Evolutionary conservation across 1,140 invertebrate species (phyloP), one percentile per base, ranked within the genome.

Genomic region (Cherax destructor): DNA sequence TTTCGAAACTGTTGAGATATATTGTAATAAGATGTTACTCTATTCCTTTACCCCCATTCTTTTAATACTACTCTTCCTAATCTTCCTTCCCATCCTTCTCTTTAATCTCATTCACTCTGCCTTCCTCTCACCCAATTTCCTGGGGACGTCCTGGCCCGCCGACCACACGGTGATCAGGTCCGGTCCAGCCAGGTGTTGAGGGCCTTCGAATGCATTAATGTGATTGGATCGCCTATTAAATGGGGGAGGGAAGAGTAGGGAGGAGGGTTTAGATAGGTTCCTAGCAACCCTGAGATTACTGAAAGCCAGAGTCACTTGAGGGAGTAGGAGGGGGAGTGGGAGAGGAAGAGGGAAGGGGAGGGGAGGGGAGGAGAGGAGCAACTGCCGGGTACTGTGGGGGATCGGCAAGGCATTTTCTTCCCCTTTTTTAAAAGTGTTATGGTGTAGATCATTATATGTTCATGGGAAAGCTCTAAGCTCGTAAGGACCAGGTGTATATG

Each of bases 131-230:
- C 5, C 61, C 61, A 65, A 65, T 65, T 65, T 65, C 61, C 61
- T 18, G 52, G 30, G 52, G 9, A 65, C 61, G 7, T 74, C 69
- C 24, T 0, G 18, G 24, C 9, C 69, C 24, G n/a, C 2, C 6
- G n/a, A 4, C 13, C 52, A 13, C 13, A 9, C 52, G n/a, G 30
- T 74, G 69, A 74, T 74, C 69, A 30, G 69, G 69, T 74, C 69
- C 69, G 24, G 69, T 69, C 69, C n/a, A 30, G 69, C 9, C 69
- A 7, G 24, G 69, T 74, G 69, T 74, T 74, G 69, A 74, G 69
- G n/a, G 69, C n/a, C 69, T 74, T 30, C n/a, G 9, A 74, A 74
- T 74, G 69, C 69, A 74, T 74, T 74, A 74, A 74, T 74, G 69
- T 74, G 69, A 74, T 74, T 74, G 69, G 69, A 74, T 74, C 9